Percentiles rank a stretch among this genome's conserved stretches.
Conservation (phyloP, 2,888 invertebrate genomes). For the Mesorhabditis spiculigera region DNA sequence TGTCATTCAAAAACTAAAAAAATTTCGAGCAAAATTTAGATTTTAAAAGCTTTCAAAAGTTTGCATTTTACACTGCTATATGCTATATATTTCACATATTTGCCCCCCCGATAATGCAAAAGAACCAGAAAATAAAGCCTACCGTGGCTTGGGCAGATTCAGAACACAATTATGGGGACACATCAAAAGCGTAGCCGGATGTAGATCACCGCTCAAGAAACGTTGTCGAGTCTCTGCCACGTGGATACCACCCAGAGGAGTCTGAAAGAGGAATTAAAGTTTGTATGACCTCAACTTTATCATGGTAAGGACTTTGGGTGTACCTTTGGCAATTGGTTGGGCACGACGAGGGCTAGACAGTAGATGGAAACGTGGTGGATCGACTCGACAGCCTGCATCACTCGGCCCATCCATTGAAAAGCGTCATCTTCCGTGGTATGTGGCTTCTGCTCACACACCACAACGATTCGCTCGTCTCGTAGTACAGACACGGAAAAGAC, state of each 20-base stretch:
- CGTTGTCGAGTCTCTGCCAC: conserved; percentile 91
- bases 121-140: conserved; percentile 65
- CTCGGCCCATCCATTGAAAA: conserved; percentile 95
- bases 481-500: conserved; percentile 93
- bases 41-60: no score
- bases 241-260: conserved; percentile 95
- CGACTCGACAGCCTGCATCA: conserved; percentile 92
- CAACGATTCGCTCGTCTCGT: conserved; percentile 93
- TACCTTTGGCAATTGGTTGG: conserved; percentile 90
- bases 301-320: background rate
- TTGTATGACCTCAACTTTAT: no score
- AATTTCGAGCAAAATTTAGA: no score
- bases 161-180: conserved; percentile 99
- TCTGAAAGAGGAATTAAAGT: conserved; percentile 62
- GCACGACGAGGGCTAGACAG: conserved; percentile 93
- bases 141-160: conserved; percentile 95
- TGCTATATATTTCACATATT: no score
- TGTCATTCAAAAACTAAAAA: no score
- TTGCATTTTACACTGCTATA: no score
- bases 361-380: conserved; percentile 99
- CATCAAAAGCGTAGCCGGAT: conserved; percentile 96
- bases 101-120: no score
- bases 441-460: conserved; percentile 96
- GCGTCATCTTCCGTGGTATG: conserved; percentile 95
- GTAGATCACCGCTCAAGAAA: conserved; percentile 90